Base-by-base conservation (phyloP, 1,140 invertebrate genomes). In the Sycophaga agraensis region DNA sequence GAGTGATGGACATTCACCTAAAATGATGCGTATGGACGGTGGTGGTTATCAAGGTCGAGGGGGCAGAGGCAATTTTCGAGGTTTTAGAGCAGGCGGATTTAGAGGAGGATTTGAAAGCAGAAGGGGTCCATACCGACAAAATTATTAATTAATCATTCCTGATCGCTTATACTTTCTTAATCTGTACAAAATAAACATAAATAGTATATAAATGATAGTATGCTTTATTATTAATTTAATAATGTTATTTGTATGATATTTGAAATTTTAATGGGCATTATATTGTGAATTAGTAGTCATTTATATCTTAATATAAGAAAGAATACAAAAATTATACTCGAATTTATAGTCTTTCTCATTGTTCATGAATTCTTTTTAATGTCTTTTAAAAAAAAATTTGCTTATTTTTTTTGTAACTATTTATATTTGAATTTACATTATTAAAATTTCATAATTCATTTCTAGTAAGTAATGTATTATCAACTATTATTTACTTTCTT, bases 1-100 rank as follows among this genome's bases (percentile, higher is more conserved):
- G 59, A 24, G 68, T 11, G 37, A 64, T 31, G 64, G 68, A 7
- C 70, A 72, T 14, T 53, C 68, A 12, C 70, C 74, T 35, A 81
- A 82, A 65, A 71, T 37, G 7, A 64, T 64, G 62, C 26, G 34
- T 11, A 73, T 56, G 67, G 68, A 50, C 68, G 67, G 69, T 31
- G 66, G 69, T 8, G 60, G 45, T 19, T 31, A 35, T 22, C 16
- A 57, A 50, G 59, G 57, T 22, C 43, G 24, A 31, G 17, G 46
- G 59, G 16, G 39, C 42, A 48, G 65, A 12, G 68, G 65, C 4
- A 62, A 49, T 8, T 49, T 40, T 21, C n/a, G 14, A n/a, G 48
- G 59, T 39, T 64, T n/a, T 37, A 73, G 79, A 16, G 75, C 74
- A 16, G 21, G 43, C 9, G 28, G 65, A 19, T 54, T 24, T 39